Evolutionary conservation across 2,113 vertebrate genomes (phyloP), one percentile per base, ranked within the genome.

Genomic region (Empidonax traillii): DNA sequence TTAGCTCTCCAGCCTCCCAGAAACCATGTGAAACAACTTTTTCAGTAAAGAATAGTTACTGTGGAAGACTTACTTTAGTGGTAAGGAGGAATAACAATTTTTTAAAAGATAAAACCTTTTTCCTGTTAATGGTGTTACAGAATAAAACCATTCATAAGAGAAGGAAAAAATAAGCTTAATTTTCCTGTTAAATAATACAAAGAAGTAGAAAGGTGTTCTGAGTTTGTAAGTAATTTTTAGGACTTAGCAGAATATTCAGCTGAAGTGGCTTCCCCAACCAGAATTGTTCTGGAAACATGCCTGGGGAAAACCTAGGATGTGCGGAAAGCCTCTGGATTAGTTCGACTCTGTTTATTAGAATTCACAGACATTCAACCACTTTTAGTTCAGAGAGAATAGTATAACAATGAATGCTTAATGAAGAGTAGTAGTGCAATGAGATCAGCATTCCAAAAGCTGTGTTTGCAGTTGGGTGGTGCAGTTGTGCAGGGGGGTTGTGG

Each of bases 1-100:
- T 99, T 98, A 99, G 98, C 98, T 98, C 94, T 98, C 96, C 96
- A 97, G 97, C 51, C 75, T 97, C 94, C 87, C 85, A 94, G 97
- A 98, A 98, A 93, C 89, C 77, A 96, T 81, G 94, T 95, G 96
- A 97, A 96, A 95, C 90, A 98, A 98, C 97, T 98, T 98, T 98
- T 97, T 95, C 88, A 96, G 97, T 94, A 93, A 93, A 86, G 95
- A 97, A 89, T 88, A 97, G 98, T 97, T 98, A 97, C 97, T 89
- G 84, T 96, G 93, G 86, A 96, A 82, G 93, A 55, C 86, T 96
- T 97, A 76, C 68, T 28, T 97, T 94, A 94, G 89, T 92, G 81
- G 67, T 96, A 93, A 96, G 93, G 94, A 92, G 93, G 89, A 97
- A 96, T 96, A 94, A 95, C 80, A 39, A 94, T 91, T 96, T 87